Evolutionary conservation across 2,113 vertebrate genomes (phyloP), one percentile per base, ranked within the genome.

Genomic region (Rhinichthys klamathensis): DNA sequence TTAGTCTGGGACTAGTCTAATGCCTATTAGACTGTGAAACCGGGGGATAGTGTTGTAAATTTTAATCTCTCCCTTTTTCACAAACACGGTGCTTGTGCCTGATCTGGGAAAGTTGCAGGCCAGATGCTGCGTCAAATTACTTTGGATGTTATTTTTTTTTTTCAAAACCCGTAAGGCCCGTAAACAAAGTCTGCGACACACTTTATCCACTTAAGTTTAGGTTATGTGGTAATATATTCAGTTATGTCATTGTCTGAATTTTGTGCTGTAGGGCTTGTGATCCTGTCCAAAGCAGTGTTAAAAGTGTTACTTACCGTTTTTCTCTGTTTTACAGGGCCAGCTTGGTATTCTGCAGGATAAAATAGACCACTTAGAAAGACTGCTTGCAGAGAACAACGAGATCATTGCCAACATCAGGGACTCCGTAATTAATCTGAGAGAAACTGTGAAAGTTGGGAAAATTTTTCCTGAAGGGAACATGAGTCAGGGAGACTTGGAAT

Each of bases 371-470:
- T 92, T 99, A 87, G 97, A 99, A 88, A 94, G 85, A 30, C 93
- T 98, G 46, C 93, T 99, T 65, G 94, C 95, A 2, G 95, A 96
- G 93, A 99, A 98, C 93, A 98, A 98, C 91, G 96, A 94, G 25
- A 96, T 99, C 89, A 97, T 99, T 90, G 96, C 94, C 86, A 95
- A 93, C 69, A 96, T 99, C 90, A 94, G 95, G 1, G 96, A 97
- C 90, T 95, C 96, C 0, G 93, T 98, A 80, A 93, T 96, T 85
- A 96, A 95, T 86, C 90, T 94, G 82, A 97, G 95, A 85, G 95
- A 95, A 87, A 95, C 96, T 67, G 93, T 95, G 87, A 95, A 96
- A 80, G 94, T 96, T 30, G 93, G 92, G 21, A 89, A 91, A 11
- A 93, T 91, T 81, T 84, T 83, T 82, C 87, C 91, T 13, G 93